phyloP scores from a whole-genome alignment of 2,113 vertebrate genomes.

The Rhinoderma darwinii region DNA sequence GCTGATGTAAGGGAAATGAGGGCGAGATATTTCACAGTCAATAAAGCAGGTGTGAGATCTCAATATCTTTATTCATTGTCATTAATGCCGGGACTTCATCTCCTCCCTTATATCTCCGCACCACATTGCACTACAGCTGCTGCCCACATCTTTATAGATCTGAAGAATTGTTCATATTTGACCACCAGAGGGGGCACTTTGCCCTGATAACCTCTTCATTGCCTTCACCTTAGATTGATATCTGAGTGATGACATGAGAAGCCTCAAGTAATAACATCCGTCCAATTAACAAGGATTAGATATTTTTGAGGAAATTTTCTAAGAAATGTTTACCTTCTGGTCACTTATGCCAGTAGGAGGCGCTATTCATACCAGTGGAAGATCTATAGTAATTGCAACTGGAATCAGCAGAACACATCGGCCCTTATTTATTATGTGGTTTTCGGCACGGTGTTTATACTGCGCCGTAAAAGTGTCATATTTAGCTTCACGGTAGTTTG shows the following conservation, averaged over 20 bases:
- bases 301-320: background rate
- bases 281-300: background rate
- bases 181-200: conserved; percentile 47
- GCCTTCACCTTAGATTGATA: conserved; percentile 19
- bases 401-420: too few species aligned
- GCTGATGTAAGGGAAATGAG: conserved; percentile 18
- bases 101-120: background rate
- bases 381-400: background rate
- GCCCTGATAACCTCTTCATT: conserved; percentile 26
- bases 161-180: background rate
- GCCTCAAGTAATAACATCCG: background rate
- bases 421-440: too few species aligned
- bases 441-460: too few species aligned
- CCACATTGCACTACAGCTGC: background rate
- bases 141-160: background rate
- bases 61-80: background rate
- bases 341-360: background rate
- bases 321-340: background rate
- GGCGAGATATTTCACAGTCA: background rate
- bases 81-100: background rate
- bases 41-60: background rate
- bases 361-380: background rate
- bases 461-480: too few species aligned
- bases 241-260: background rate
- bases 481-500: too few species aligned